Percentiles rank a stretch among this genome's conserved stretches.
phyloP scores from a whole-genome alignment of 1,140 invertebrate genomes.

The Lepidurus apus region DNA sequence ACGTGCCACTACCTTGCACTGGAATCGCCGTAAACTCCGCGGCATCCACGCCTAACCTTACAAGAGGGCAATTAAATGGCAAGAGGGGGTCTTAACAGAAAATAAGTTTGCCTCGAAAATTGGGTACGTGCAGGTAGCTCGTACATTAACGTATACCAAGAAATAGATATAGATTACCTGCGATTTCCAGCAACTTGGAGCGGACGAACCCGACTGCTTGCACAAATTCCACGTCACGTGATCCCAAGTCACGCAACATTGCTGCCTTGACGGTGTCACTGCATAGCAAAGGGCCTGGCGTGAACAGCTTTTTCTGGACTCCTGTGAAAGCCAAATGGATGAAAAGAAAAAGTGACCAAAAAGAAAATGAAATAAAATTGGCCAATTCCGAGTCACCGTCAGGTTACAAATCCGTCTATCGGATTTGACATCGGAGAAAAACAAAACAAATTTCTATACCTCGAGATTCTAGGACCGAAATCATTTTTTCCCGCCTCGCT shows the following conservation, averaged over 20 bases:
- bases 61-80: slow-evolving; percentile 19
- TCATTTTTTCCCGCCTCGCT: background rate
- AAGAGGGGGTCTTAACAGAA: background rate
- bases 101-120: background rate
- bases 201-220: slow-evolving; percentile 45
- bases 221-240: slow-evolving; percentile 49
- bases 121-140: too few species aligned
- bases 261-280: slow-evolving; percentile 47
- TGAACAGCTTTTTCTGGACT: slow-evolving; percentile 48
- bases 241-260: slow-evolving; percentile 49
- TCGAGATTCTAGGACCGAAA: too few species aligned
- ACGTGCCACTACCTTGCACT: slow-evolving; percentile 52
- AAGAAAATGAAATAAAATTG: too few species aligned
- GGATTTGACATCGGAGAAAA: too few species aligned
- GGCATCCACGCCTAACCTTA: slow-evolving; percentile 41
- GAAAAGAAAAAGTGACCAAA: too few species aligned
- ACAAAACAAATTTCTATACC: too few species aligned
- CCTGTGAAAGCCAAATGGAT: background rate
- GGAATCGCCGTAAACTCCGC: slow-evolving; percentile 45
- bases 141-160: background rate
- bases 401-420: too few species aligned
- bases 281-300: slow-evolving; percentile 50
- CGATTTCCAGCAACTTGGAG: slow-evolving; percentile 45
- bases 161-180: slow-evolving; percentile 42
- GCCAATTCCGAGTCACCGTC: too few species aligned